Base-by-base conservation (phyloP, 2,797 vertebrate genomes). In the Pseudochirops corinnae region DNA sequence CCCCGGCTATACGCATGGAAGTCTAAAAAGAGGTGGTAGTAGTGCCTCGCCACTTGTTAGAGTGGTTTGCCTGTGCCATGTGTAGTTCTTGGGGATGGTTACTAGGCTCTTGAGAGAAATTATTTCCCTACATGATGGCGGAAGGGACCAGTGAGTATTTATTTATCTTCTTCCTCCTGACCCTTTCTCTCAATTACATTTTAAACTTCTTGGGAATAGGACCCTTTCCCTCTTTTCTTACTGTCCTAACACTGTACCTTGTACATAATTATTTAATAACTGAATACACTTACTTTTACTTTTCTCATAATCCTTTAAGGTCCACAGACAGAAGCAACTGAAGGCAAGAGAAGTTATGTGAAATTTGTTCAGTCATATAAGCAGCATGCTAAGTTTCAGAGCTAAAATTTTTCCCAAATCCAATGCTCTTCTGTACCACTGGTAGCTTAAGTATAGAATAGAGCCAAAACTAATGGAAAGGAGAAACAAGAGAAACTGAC, bases 1-100 rank as follows among this genome's bases (percentile, higher is more conserved):
- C 5, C 29, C 31, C 29, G 29, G 7, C 58, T 60, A 29, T 11
- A 0, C 1, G 6, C 1, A 29, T 0, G 11, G 28, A 60, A 60
- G 28, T 60, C 58, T 60, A 29, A 60, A 13, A 31, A 5, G 18
- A 60, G 3, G 7, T 31, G 29, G 10, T 12, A 21, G 10, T 31
- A 60, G 58, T 31, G 11, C 24, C 58, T 31, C 4, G 58, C 10
- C 4, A 29, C 11, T 60, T 60, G 29, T 29, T 60, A 31, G 58
- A 60, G 4, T 60, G 58, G 58, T 29, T 13, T 29, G 58, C 12
- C 29, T 31, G 28, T 29, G 10, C 26, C 57, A 26, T 91, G 82
- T 50, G 46, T 0, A 57, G 5, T 93, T 92, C 92, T 14, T 1
- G 33, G 58, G 56, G 28, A 60, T 60, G 29, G 28, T 26, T 56